Evolutionary conservation across 2,113 vertebrate genomes (phyloP).

Genomic region (Eira barbara): DNA sequence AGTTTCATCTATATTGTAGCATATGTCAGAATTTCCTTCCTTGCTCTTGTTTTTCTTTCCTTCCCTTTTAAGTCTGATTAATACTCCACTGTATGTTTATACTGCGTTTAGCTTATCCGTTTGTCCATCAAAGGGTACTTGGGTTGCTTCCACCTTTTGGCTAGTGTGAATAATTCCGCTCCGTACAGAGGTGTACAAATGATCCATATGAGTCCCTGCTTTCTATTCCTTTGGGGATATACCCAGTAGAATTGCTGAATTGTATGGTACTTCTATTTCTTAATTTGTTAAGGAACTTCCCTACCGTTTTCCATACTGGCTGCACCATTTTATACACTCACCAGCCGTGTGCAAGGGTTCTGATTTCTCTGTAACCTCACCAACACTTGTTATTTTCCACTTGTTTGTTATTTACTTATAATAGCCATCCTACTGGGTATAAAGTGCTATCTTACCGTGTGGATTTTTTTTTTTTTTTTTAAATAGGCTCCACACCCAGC

Average conservation of each 20-base stretch:
- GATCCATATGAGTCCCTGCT: not conserved
- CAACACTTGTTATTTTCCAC: not conserved
- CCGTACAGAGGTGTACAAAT: not conserved
- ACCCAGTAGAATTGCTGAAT: not conserved
- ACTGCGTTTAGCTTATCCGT: not conserved
- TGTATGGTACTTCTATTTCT: not conserved
- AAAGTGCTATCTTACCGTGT: not conserved
- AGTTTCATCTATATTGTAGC: not conserved
- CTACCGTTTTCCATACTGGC: not conserved
- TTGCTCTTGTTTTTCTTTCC: not conserved
- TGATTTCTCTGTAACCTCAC: not conserved
- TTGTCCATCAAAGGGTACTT: not conserved
- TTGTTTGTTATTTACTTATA: not conserved
- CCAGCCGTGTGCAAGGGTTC: not conserved
- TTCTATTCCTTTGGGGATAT: not conserved
- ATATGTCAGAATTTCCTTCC: not conserved
- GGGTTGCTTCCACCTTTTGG: not conserved
- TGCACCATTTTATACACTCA: not conserved
- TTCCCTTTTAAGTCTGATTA: not conserved
- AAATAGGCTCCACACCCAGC: not conserved
- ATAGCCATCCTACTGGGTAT: not conserved
- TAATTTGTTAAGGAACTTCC: not conserved
- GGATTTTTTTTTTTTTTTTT: not conserved
- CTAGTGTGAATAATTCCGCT: not conserved
- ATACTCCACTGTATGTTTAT: not conserved